Base-by-base conservation (phyloP, 2,797 vertebrate genomes). In the Paramormyrops hopkinsi region DNA sequence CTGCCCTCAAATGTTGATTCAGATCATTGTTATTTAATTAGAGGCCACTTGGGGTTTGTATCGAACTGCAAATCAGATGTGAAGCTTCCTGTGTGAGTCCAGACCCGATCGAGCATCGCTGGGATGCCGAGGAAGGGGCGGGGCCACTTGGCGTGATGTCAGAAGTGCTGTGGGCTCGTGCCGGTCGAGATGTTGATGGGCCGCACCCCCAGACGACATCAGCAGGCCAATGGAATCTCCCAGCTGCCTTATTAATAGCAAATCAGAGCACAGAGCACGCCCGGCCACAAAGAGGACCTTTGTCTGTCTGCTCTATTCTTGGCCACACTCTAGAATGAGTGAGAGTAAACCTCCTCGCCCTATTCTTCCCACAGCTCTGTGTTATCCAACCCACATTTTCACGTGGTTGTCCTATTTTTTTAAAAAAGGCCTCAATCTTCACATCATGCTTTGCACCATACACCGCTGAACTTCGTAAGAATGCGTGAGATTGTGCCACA, bases 211-310 rank as follows among this genome's bases (percentile, higher is more conserved):
- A 94, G 95, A 93, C 94, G 94, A 95, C 95, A 94, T 93, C 89
- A 90, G 90, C 93, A 93, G 94, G 90, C 93, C 91, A 91, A 92
- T 22, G 87, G 44, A 17, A 53, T 91, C 87, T 90, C 69, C 76
- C 86, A 88, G 87, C 90, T 88, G 88, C 95, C 95, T 95, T 96
- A 96, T 96, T 96, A 96, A 96, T 95, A 95, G 94, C 95, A 96
- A 96, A 96, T 97, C 96, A 96, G 95, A 91, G 93, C 92, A 85
- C 50, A 44, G 59, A 25, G 89, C 92, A 94, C 92, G 92, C 92
- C 89, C 91, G 92, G 91, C 91, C 93, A 95, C 94, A 95, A 95
- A 95, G 95, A 94, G 90, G 90, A 93, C 89, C 94, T 95, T 95
- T 95, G 95, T 95, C 96, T 96, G 95, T 92, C 91, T 90, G 90